A percentile compares a stretch with the other conserved stretches of the same genome.
Conservation (phyloP, 2,888 invertebrate species). For the Pteria penguin region DNA sequence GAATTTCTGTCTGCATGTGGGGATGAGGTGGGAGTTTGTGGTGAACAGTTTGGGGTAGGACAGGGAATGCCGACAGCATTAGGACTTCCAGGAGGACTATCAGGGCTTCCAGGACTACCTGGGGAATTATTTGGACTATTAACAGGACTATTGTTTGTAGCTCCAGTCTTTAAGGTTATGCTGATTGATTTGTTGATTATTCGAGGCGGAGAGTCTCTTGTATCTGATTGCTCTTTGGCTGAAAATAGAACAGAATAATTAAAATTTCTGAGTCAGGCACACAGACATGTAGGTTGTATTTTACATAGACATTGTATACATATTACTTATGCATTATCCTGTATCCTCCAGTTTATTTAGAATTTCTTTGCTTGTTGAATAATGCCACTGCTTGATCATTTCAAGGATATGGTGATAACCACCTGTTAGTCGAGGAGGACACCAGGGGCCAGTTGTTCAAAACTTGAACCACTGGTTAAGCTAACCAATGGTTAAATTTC, state of each 20-base stretch:
- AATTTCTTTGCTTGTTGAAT: no score
- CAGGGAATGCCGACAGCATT: constrained; percentile 49
- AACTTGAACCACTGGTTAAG: no score
- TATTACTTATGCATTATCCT: no score
- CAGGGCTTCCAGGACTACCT: constrained; percentile 64
- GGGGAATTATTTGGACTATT: constrained; percentile 68
- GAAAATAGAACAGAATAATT: constrained; percentile 34
- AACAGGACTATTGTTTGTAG: constrained; percentile 60
- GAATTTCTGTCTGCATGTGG: constrained; percentile 46
- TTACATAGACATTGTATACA: no score
- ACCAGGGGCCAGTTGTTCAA: no score
- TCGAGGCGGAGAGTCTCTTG: constrained; percentile 68
- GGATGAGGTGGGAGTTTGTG: constrained; percentile 47
- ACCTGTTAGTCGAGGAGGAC: no score
- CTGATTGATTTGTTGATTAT: constrained; percentile 64
- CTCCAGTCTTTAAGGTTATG: constrained; percentile 69
- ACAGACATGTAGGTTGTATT: no score
- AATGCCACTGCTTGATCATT: no score
- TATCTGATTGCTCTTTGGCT: constrained; percentile 69
- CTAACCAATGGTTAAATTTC: no score
- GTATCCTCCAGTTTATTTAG: no score
- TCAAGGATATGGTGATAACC: no score
- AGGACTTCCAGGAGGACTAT: constrained; percentile 56
- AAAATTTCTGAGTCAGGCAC: no score
- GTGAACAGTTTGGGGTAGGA: constrained; percentile 62